Base-by-base conservation (phyloP, 2,888 invertebrate species). In the Limnephilus auricula region DNA sequence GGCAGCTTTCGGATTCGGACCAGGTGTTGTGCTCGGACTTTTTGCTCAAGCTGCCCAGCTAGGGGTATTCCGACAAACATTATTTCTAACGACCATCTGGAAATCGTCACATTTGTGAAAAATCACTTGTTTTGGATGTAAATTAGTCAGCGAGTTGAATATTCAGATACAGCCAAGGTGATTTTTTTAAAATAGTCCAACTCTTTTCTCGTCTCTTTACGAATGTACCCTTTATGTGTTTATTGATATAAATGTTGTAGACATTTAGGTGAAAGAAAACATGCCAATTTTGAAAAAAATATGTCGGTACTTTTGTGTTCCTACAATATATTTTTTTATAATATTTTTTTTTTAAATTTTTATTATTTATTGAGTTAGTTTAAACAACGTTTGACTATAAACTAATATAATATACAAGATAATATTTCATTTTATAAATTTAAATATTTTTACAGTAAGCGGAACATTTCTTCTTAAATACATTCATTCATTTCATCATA, bases 1-100 rank as follows among this genome's bases (percentile, higher is more conserved):
- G 83, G 37, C 83, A 83, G 83, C 83, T 83, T 83, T 83, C 83
- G 32, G 83, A 83, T 34, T 34, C 30, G 37, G 83, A 37, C 83
- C 83, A 83, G 83, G 83, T 83, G 83, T 83, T 83, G 83, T n/a
- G 65, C n/a, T 65, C 65, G 65, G 25, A 65, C 25, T 65, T 65
- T 2, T 65, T 65, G 65, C 65, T 65, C 65, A n/a, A 9, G 65
- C 65, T 65, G 25, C 65, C 65, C 65, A 65, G 65, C n/a, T 65
- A 65, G 65, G 65, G 65, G 65, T 65, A 65, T 65, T 65, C 6
- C 65, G 65, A 6, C n/a, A 9, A 65, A 65, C 65, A 65, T 65
- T 65, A 65, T 65, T 65, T 65, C 9, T 25, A 65, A 65, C 25
- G 65, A 65, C 65, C 65, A 65, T 65, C 65, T 65, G n/a, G 65